phyloP scores from a whole-genome alignment of 2,113 vertebrate genomes.

The Haliaeetus leucogaster region DNA sequence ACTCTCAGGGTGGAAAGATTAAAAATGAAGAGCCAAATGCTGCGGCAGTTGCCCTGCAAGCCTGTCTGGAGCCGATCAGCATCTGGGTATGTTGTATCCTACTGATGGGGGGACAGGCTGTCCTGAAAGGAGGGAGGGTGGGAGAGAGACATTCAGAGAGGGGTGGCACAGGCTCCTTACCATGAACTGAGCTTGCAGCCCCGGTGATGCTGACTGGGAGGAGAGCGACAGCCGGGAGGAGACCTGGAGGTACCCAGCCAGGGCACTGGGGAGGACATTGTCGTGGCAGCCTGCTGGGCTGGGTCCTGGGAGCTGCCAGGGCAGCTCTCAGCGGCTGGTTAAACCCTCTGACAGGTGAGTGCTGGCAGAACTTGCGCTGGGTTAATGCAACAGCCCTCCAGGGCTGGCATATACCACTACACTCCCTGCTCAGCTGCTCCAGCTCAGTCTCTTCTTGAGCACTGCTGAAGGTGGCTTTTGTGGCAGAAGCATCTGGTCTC shows the following conservation, averaged over 20 bases:
- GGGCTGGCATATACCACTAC: too few species aligned
- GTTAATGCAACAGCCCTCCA: background rate
- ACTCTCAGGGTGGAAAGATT: background rate
- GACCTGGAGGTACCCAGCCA: background rate
- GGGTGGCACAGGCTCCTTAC: fast-evolving
- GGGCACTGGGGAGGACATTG: background rate
- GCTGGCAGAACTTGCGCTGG: background rate
- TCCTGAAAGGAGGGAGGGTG: background rate
- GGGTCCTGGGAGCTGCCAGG: background rate
- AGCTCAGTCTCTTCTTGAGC: fast-evolving
- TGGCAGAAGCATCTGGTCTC: background rate
- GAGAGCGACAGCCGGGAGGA: background rate
- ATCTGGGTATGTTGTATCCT: background rate
- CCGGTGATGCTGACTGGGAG: background rate
- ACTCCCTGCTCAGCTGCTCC: background rate
- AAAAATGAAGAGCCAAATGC: background rate
- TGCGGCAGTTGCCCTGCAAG: background rate
- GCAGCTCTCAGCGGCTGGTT: background rate
- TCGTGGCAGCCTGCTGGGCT: background rate
- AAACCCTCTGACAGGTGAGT: background rate
- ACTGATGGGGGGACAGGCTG: background rate
- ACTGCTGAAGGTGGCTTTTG: background rate
- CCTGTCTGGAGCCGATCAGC: fast-evolving
- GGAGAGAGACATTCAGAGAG: background rate
- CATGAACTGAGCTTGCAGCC: background rate